Percentiles rank a stretch among this genome's conserved stretches.
phyloP scores from a whole-genome alignment of 37 sponge, comb jelly and placozoan species.

The Petrosia ficiformis region DNA sequence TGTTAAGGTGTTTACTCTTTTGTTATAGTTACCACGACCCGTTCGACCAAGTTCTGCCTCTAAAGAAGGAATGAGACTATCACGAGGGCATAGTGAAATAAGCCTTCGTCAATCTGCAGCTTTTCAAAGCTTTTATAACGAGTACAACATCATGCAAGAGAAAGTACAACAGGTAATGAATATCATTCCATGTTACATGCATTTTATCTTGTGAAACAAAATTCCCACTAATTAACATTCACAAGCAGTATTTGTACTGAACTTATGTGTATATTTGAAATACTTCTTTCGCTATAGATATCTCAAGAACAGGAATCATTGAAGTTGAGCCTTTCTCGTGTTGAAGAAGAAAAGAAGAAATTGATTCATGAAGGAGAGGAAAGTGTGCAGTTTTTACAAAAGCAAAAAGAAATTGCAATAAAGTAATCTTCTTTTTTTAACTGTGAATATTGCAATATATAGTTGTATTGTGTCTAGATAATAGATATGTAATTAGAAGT shows the following conservation, averaged over 20 bases:
- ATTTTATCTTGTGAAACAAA: no score
- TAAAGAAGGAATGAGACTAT: neutral
- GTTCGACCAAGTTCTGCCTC: neutral
- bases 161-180: neutral
- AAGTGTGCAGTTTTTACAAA: conserved; percentile 13
- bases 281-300: neutral
- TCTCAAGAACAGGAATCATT: neutral
- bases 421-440: conserved; percentile 30
- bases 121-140: neutral
- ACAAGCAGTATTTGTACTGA: no score
- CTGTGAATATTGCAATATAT: no score
- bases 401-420: conserved; percentile 16
- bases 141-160: neutral
- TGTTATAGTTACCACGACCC: no score
- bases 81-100: neutral
- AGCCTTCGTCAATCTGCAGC: neutral
- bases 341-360: conserved; percentile 43
- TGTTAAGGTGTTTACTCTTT: no score
- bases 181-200: no score
- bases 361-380: conserved; percentile 49
- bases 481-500: no score
- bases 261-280: no score
- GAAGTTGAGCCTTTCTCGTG: conserved; percentile 5
- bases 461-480: neutral
- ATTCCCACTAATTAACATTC: no score